Base-by-base conservation (phyloP, 2,797 vertebrate species). In the Coendou prehensilis region DNA sequence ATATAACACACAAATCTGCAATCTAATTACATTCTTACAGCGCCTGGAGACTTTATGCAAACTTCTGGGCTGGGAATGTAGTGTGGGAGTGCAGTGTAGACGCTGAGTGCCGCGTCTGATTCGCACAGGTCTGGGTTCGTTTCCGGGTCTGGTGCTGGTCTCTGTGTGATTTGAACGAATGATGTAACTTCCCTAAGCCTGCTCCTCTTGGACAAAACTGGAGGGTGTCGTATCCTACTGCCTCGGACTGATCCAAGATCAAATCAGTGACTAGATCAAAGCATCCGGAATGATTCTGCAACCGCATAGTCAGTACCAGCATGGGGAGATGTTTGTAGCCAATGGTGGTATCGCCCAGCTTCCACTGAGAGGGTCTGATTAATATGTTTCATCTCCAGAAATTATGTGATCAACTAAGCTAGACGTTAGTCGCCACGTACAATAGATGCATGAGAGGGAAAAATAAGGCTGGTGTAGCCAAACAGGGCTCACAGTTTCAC, bases 51-150 rank as follows among this genome's bases (percentile, higher is more conserved):
- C 37, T 56, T 67, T 54, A 52, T 20, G 54, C 41, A 84, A 26
- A 52, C 17, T 17, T 64, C 15, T 18, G 37, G 17, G 37, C 9
- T 26, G 6, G 50, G 37, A 54, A 37, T 26, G 37, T 30, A 1
- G 71, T 3, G 0, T 8, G 11, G 26, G 79, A 30, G 26, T 20
- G 13, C 8, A n/a, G 14, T 15, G 1, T 0, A 50, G 47, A 6
- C 9, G 0, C 1, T 0, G 56, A 73, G 20, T 9, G n/a, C 15
- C 0, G 2, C 28, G 41, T 71, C 81, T 10, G 78, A 47, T 18
- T 33, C 33, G 30, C 28, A 28, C 2, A 47, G 22, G 28, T 37
- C 61, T 47, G 86, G 18, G 18, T 22, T 69, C 18, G 1, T 28
- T 50, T 13, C 67, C 1, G 1, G 88, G 2, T 14, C 18, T 30